Evolutionary conservation across 2,113 vertebrate species (phyloP).

Genomic region (Paralichthys olivaceus): DNA sequence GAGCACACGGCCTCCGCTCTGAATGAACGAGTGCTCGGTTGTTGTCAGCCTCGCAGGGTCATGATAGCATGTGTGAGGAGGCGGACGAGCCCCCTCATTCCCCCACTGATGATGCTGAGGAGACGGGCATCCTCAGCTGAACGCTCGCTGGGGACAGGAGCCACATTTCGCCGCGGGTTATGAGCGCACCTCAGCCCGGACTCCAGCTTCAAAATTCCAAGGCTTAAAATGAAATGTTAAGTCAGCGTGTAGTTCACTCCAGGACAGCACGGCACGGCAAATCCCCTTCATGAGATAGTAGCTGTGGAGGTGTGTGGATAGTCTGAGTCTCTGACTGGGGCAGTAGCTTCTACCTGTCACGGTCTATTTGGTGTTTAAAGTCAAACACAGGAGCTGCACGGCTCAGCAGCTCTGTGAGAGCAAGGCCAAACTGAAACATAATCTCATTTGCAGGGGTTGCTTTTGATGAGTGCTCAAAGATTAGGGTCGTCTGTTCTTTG

Average conservation of each 20-base stretch:
- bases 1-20: conserved; percentile 51
- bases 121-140: conserved; percentile 52
- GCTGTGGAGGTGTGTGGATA: conserved; percentile 23
- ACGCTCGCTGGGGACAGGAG: conserved; percentile 10
- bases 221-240: conserved; percentile 43
- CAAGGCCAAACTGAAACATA: conserved; percentile 49
- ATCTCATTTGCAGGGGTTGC: conserved; percentile 49
- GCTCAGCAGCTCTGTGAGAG: conserved; percentile 52
- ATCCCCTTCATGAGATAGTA: conserved; percentile 16
- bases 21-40: conserved; percentile 39
- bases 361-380: conserved; percentile 50
- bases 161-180: conserved; percentile 29
- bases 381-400: conserved; percentile 45
- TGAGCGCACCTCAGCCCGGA: conserved; percentile 22
- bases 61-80: conserved; percentile 38
- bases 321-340: conserved; percentile 27
- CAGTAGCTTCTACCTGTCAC: conserved; percentile 43
- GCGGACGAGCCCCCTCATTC: conserved; percentile 8
- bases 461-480: conserved; percentile 49
- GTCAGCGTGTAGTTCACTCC: conserved; percentile 46
- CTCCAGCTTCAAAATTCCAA: conserved; percentile 32
- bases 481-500: conserved; percentile 30
- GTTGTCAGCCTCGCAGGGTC: conserved; percentile 37
- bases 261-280: conserved; percentile 32
- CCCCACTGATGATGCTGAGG: neutral